phyloP scores from a whole-genome alignment of 2,797 vertebrate genomes.

The Prionace glauca region DNA sequence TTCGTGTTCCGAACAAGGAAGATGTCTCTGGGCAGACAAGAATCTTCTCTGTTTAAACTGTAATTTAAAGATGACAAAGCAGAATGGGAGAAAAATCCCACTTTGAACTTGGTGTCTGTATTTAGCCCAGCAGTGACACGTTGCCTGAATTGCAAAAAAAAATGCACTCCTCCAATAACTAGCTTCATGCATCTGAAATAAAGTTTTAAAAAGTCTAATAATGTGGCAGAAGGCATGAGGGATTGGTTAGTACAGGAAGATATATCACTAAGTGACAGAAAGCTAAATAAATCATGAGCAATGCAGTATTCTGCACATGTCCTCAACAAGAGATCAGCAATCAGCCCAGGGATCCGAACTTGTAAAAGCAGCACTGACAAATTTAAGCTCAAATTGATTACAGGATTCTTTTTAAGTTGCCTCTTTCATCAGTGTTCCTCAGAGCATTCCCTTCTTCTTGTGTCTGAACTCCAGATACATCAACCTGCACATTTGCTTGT shows the following conservation, averaged over 20 bases:
- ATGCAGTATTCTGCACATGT: neutral
- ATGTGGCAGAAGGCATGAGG: constrained; percentile 4
- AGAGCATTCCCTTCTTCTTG: neutral
- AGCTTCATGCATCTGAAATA: neutral
- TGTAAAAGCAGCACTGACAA: neutral
- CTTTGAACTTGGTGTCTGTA: neutral
- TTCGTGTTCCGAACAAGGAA: neutral
- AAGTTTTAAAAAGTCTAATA: constrained; percentile 26
- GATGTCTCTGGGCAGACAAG: neutral
- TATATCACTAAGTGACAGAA: neutral
- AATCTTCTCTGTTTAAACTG: neutral
- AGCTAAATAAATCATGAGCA: constrained; percentile 27
- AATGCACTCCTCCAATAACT: neutral
- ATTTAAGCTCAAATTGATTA: constrained; percentile 3
- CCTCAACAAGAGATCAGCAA: neutral
- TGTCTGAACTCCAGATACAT: neutral
- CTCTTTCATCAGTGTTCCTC: neutral
- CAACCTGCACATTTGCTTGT: neutral
- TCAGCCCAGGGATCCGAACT: neutral
- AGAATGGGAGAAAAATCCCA: neutral
- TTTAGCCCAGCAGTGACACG: neutral
- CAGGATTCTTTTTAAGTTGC: neutral
- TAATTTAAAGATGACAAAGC: neutral
- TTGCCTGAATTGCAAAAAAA: neutral
- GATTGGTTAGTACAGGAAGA: neutral